Percentiles rank a stretch among this genome's conserved stretches.
Conservation (phyloP, 1,140 invertebrate species). For the Zaprionus davidi region DNA sequence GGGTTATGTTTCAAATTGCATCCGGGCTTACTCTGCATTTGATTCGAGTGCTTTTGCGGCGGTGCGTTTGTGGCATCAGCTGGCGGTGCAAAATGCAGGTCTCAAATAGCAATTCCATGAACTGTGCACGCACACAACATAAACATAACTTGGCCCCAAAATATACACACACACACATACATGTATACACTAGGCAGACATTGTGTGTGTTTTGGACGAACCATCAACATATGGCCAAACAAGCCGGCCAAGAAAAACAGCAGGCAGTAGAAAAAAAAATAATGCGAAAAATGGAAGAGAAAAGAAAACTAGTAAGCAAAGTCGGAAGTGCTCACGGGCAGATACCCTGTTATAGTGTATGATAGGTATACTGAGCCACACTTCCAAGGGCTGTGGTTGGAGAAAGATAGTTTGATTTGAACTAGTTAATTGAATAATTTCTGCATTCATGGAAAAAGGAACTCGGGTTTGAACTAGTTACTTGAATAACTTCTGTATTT, state of each 20-base stretch:
- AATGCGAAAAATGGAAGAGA: conserved; percentile 1
- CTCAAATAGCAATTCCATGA: conserved; percentile 71
- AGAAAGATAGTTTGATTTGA: too few species aligned
- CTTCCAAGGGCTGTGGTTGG: too few species aligned
- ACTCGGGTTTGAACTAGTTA: too few species aligned
- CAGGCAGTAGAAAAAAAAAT: conserved; percentile 2
- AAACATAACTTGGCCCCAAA: conserved; percentile 54
- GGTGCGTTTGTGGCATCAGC: conserved; percentile 38
- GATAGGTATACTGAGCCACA: neutral
- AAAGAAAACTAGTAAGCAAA: neutral
- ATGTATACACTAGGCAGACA: neutral
- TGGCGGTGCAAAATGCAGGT: conserved; percentile 49
- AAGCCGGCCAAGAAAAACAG: conserved; percentile 43
- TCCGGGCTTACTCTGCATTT: neutral
- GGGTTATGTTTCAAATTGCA: conserved; percentile 1
- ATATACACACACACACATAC: conserved; percentile 5
- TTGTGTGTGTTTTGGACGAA: conserved; percentile 32
- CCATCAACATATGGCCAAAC: conserved; percentile 47
- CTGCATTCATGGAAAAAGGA: too few species aligned
- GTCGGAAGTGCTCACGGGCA: neutral
- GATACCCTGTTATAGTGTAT: neutral
- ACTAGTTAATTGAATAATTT: too few species aligned
- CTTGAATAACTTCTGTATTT: neutral
- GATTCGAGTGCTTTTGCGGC: conserved; percentile 13
- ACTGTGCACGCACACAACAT: conserved; percentile 62